Evolutionary conservation across 1,140 invertebrate genomes (phyloP).

Genomic region (Nomia melanderi): DNA sequence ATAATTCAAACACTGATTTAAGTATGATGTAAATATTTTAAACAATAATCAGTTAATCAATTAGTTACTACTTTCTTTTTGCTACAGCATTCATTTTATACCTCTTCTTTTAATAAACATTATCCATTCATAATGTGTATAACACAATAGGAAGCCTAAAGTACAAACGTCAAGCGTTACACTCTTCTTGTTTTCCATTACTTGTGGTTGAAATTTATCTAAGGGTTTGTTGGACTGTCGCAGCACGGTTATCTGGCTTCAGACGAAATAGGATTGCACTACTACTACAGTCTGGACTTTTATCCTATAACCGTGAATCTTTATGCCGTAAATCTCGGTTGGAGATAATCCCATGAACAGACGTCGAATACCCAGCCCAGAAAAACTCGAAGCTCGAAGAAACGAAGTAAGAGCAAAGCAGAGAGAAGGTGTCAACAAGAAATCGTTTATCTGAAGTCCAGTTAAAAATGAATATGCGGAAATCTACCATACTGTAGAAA

Average conservation of each 20-base stretch:
- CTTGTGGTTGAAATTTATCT: no score
- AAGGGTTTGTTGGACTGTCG: neutral
- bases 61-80: no score
- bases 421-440: slow-evolving; percentile 32
- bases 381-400: neutral
- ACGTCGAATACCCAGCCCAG: slow-evolving; percentile 37
- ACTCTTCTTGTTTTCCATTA: neutral
- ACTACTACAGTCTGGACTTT: slow-evolving; percentile 46
- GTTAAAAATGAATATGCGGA: no score
- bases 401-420: slow-evolving; percentile 1
- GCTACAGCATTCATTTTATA: no score
- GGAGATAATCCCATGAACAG: slow-evolving; percentile 65
- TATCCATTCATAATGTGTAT: no score
- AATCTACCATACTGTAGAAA: no score
- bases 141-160: neutral
- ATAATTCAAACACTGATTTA: no score
- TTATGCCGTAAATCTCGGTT: slow-evolving; percentile 61
- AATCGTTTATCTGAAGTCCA: slow-evolving; percentile 40
- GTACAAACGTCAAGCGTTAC: neutral
- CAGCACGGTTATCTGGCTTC: no score
- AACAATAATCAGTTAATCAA: no score
- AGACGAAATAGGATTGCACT: slow-evolving; percentile 59
- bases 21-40: no score
- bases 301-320: slow-evolving; percentile 48
- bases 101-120: no score